These are phyloP conservation scores for Polyodon spathula DNA, from an alignment of 2,113 vertebrate genomes.

Conservation along the genomic window DNA sequence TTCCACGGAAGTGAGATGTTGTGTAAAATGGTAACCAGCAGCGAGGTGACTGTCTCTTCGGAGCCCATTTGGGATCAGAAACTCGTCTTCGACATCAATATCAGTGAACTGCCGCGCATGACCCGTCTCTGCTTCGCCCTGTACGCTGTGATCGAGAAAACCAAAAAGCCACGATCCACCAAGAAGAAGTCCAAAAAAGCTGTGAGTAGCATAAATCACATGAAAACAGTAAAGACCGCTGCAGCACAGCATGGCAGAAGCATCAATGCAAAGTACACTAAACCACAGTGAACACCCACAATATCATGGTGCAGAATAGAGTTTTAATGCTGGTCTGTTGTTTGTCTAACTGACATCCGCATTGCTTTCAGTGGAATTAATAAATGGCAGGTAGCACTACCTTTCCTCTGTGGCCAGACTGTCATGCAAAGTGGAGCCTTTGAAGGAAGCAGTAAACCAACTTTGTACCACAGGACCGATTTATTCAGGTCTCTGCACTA, in stretches of 20 bases:
- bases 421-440: neutral
- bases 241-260: too few relatives aligned
- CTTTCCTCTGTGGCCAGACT: conserved; percentile 1
- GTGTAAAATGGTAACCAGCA: conserved; percentile 85
- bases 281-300: too few relatives aligned
- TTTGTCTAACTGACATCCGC: neutral
- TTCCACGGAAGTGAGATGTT: conserved; percentile 87
- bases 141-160: conserved; percentile 81
- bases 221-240: too few relatives aligned
- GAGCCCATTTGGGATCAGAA: conserved; percentile 84
- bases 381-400: neutral
- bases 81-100: conserved; percentile 79
- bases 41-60: conserved; percentile 73
- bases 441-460: too few relatives aligned
- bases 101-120: conserved; percentile 89
- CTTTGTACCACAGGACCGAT: too few relatives aligned
- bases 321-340: neutral
- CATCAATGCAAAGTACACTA: too few relatives aligned
- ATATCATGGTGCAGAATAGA: too few relatives aligned
- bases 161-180: conserved; percentile 82
- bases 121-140: conserved; percentile 86
- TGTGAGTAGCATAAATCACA: too few relatives aligned
- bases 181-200: conserved; percentile 96
- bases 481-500: too few relatives aligned
- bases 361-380: neutral